These are phyloP conservation scores for Machaerirhynchus nigripectus DNA, from an alignment of 2,113 vertebrate species.

Conservation along the genomic window DNA sequence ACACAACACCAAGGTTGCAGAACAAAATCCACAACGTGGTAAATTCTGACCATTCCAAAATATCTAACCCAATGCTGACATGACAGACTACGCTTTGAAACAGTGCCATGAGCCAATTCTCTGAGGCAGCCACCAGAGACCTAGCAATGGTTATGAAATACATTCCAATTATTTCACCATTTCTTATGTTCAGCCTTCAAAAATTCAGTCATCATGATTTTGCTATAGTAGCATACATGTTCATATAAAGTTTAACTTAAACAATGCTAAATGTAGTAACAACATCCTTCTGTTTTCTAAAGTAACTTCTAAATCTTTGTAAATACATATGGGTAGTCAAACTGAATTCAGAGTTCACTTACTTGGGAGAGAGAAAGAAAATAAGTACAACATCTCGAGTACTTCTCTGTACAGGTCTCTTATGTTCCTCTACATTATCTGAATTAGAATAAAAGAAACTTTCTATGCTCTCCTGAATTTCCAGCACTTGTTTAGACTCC, in stretches of 20 bases:
- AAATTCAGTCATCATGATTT: background rate
- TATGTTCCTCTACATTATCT: background rate
- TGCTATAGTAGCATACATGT: background rate
- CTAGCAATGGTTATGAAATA: background rate
- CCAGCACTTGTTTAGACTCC: background rate
- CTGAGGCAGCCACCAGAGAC: background rate
- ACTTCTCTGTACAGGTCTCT: background rate
- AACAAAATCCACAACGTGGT: background rate
- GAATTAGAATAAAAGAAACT: background rate
- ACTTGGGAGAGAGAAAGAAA: background rate
- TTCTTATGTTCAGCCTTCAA: background rate
- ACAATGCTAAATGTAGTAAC: background rate
- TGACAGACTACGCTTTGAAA: background rate
- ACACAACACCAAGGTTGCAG: background rate
- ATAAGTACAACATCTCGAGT: background rate
- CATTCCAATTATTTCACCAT: accelerated
- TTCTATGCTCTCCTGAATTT: background rate
- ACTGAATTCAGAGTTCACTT: background rate
- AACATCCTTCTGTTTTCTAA: background rate
- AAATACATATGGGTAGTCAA: background rate
- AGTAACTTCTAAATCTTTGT: background rate
- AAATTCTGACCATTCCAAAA: background rate
- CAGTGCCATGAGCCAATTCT: background rate
- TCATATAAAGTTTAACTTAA: background rate
- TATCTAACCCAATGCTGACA: background rate